Evolutionary conservation across 2,888 invertebrate species (phyloP), one percentile per base, ranked within the genome.

Genomic region (Artemia sp.): DNA sequence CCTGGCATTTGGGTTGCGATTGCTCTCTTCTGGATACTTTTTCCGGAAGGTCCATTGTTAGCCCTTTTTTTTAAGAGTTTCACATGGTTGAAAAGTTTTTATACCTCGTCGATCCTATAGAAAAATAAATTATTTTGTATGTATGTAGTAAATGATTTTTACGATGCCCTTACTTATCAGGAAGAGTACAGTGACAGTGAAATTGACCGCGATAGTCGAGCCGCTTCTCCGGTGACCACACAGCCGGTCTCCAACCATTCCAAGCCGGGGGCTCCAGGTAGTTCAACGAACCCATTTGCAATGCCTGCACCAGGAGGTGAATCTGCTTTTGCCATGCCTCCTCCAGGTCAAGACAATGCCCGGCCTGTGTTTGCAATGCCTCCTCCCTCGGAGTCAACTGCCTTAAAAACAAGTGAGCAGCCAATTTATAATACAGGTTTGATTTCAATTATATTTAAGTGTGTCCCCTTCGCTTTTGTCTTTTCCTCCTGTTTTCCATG

Each of bases 371-470:
- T 58, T 24, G 64, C 64, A n/a, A 58, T 58, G 64, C 64, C 64
- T 58, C 10, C 64, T 24, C 64, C 64, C n/a, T 58, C 64, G 64
- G 64, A 58, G 64, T 58, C 64, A 24, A 58, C 64, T 58, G 64
- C 64, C 24, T 58, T 58, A 24, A 58, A 58, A 58, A 19, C 64
- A 58, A 58, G 64, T 58, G 64, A 58, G 64, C 64, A 58, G 64
- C n/a, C 64, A 24, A 24, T 58, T 58, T 58, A 58, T 58, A 58
- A n/a, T n/a, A 8, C 64, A 58, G 64, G 64, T 58, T 58, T 58
- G 64, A 58, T 11, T 19, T 58, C 38, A 38, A 38, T 38, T 38
- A 38, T 38, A 38, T 38, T 38, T 38, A 38, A 38, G 38, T 38
- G 38, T 38, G 38, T 6, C 38, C 38, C 38, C 38, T 38, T 38